Evolutionary conservation across 2,888 invertebrate species (phyloP).

Genomic region (Galeruca laticollis): DNA sequence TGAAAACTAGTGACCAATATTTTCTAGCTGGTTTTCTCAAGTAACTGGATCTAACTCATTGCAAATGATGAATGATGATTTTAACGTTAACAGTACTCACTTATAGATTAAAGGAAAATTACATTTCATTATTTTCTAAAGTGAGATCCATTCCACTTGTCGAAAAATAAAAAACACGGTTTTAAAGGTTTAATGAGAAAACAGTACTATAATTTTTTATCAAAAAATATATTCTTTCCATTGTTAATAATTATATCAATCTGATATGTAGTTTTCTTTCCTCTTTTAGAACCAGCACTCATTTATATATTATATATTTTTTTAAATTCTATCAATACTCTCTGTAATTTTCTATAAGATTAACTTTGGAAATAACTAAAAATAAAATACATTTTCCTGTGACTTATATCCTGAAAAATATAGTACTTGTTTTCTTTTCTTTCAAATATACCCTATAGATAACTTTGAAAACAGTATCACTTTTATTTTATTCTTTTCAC

Average conservation of each 20-base stretch:
- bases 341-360: too few species aligned
- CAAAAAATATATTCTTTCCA: background rate
- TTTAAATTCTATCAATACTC: too few species aligned
- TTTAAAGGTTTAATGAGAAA: background rate
- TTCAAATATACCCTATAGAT: background rate
- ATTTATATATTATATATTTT: too few species aligned
- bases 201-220: background rate
- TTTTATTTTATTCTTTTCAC: constrained; percentile 10
- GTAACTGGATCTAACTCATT: too few species aligned
- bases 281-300: too few species aligned
- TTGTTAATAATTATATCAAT: too few species aligned
- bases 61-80: too few species aligned
- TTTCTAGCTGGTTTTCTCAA: background rate
- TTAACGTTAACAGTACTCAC: too few species aligned
- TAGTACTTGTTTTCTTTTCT: background rate
- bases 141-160: background rate
- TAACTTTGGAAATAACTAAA: background rate
- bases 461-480: background rate
- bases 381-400: background rate
- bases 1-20: background rate
- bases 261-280: too few species aligned
- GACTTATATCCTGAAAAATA: background rate
- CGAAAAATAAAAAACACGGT: background rate
- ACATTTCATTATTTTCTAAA: background rate
- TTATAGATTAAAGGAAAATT: too few species aligned